A percentile compares a stretch with the other conserved stretches of the same genome.
Conservation (phyloP, 2,797 vertebrate species). For the Salarias fasciatus region DNA sequence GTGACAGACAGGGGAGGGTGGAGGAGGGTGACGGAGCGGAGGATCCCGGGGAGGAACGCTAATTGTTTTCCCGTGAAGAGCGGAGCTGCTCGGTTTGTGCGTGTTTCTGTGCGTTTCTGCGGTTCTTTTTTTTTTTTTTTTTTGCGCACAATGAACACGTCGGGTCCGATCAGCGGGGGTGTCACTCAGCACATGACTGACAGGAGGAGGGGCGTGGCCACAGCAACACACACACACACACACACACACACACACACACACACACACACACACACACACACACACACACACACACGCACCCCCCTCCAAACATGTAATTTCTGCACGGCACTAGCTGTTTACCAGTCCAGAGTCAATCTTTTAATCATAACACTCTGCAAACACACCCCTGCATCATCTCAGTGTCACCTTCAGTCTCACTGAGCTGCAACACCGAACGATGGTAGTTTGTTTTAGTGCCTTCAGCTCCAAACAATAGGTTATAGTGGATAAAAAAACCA, state of each 20-base stretch:
- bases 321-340: too few relatives aligned
- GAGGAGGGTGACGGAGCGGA: constrained; percentile 1
- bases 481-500: too few relatives aligned
- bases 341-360: too few relatives aligned
- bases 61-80: constrained; percentile 15
- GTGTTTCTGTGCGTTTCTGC: background rate
- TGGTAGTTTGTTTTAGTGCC: too few relatives aligned
- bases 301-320: too few relatives aligned
- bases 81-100: background rate
- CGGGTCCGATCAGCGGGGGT: constrained; percentile 6
- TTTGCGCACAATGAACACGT: background rate
- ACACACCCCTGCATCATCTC: too few relatives aligned
- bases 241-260: constrained; percentile 8
- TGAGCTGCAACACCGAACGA: too few relatives aligned
- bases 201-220: constrained; percentile 52
- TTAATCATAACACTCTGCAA: too few relatives aligned
- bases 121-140: background rate
- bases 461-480: too few relatives aligned
- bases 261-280: constrained; percentile 17
- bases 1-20: constrained; percentile 6
- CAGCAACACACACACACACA: background rate
- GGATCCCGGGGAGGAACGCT: constrained; percentile 10
- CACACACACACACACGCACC: background rate
- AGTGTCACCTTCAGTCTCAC: too few relatives aligned
- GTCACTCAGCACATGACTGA: constrained; percentile 44